Base-by-base conservation (phyloP, 2,113 vertebrate genomes). In the Paratilapia polleni region DNA sequence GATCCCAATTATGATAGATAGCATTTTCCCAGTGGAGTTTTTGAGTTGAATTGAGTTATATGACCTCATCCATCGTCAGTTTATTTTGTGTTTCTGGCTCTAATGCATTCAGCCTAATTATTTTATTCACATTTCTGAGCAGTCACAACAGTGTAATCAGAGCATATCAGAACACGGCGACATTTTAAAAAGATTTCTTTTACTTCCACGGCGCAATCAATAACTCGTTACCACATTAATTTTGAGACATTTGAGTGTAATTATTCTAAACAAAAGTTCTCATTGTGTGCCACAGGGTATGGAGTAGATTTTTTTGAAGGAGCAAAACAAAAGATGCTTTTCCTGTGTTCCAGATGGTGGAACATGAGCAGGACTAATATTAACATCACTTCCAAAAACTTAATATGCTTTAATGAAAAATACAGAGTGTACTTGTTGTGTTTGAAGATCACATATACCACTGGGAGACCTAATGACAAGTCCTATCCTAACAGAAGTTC, bases 1-100 rank as follows among this genome's bases (percentile, higher is more conserved):
- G 31, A 26, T 88, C 77, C 83, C 83, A 79, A 34, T 43, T 64
- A 12, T 81, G 80, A 91, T 73, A 81, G 74, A 83, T 74, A 1
- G 17, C 22, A 4, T 88, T 82, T 81, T 49, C 68, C 81, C 68
- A 24, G 5, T 17, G 31, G n/a, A 4, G 11, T 64, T 75, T 47
- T 79, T 82, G n/a, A 41, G 26, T 15, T 8, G 22, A 28, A 31
- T 36, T 19, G 68, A 58, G 52, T 85, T 76, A 76, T 62, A 66
- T 60, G 81, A 87, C 83, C 10, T 80, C 84, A 77, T 91, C 70
- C 77, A 36, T 83, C 84, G 70, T 77, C 13, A 0, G 56, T 49
- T 84, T 82, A 36, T 85, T 78, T 59, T 24, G 12, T 10, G 41
- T 75, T 75, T 84, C 56, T 82, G 73, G 49, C 79, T 86, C 36